phyloP scores from a whole-genome alignment of 2,113 vertebrate genomes.

The Salvator merianae region DNA sequence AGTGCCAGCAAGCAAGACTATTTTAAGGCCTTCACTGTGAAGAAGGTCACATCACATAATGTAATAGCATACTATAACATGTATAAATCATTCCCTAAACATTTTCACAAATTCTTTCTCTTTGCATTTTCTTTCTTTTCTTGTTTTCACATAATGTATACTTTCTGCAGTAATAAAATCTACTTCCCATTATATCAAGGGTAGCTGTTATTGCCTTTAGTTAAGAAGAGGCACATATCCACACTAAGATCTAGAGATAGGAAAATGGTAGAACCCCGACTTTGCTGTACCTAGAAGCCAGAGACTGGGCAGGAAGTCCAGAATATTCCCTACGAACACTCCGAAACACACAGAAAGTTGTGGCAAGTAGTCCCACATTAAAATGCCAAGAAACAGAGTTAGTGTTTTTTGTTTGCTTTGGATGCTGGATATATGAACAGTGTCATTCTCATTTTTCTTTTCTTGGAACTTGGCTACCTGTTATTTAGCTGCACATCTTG shows the following conservation, averaged over 20 bases:
- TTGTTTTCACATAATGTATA: background rate
- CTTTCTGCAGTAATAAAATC: background rate
- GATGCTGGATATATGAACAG: background rate
- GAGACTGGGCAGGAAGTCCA: background rate
- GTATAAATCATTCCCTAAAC: background rate
- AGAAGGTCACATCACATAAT: background rate
- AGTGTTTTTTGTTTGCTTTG: background rate
- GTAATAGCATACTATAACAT: background rate
- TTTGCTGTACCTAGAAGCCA: background rate
- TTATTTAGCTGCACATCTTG: background rate
- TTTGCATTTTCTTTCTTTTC: background rate
- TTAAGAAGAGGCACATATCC: background rate
- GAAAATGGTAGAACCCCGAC: background rate
- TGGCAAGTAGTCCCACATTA: background rate
- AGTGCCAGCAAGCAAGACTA: background rate
- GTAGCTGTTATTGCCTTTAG: background rate
- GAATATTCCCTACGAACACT: background rate
- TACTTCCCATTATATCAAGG: background rate
- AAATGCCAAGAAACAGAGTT: background rate
- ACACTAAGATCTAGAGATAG: background rate
- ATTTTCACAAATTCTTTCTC: background rate
- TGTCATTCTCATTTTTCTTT: background rate
- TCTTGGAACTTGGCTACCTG: background rate
- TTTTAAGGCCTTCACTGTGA: background rate
- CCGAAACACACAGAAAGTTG: background rate